Conservation (phyloP, 2,113 vertebrate genomes). For the Pardalotus punctatus region DNA sequence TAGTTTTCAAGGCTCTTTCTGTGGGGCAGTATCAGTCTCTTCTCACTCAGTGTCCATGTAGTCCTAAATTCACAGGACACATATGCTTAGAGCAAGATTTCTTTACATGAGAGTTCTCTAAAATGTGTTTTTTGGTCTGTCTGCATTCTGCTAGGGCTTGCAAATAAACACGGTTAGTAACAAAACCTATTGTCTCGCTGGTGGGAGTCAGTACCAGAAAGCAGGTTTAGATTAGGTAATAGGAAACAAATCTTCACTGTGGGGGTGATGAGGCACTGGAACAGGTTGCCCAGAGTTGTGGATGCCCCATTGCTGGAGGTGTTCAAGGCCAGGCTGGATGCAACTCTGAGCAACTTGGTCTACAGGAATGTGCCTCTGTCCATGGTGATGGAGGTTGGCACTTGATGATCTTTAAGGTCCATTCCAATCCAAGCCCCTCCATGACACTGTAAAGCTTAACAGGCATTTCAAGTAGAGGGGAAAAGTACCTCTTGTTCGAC, state of each 20-base stretch:
- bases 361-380: too few relatives aligned
- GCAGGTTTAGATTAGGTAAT: not conserved
- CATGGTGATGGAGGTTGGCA: too few relatives aligned
- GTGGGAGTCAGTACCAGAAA: not conserved
- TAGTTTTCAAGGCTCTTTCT: not conserved
- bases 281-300: not conserved
- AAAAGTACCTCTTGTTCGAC: not conserved
- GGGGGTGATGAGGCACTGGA: not conserved
- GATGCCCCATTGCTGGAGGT: not conserved
- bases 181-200: not conserved
- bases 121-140: accelerated
- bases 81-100: not conserved
- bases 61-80: not conserved
- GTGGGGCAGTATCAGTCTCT: not conserved
- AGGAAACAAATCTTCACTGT: not conserved
- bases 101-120: not conserved
- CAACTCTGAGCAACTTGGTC: not conserved
- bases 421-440: not conserved
- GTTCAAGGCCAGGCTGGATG: not conserved
- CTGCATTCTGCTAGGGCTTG: not conserved
- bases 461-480: not conserved
- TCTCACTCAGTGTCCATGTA: not conserved
- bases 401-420: not conserved
- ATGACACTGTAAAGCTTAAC: not conserved
- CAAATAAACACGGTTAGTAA: accelerated